Evolutionary conservation across 2,888 invertebrate species (phyloP).

Genomic region (Girardia tigrina): DNA sequence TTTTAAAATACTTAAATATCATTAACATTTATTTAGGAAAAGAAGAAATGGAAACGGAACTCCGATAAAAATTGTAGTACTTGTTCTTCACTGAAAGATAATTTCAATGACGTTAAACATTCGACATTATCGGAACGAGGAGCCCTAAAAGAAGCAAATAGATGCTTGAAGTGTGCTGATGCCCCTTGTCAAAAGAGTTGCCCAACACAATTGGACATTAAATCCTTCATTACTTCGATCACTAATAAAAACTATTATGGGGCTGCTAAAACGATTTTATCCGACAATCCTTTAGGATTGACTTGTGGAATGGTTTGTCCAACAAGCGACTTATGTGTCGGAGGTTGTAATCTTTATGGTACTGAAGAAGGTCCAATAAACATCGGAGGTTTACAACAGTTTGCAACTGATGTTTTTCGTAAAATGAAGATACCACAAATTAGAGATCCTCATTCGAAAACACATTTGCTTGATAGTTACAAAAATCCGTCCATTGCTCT

Average conservation of each 20-base stretch:
- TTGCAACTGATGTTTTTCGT: constrained; percentile 86
- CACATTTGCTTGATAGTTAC: constrained; percentile 50
- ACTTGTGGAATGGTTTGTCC: constrained; percentile 77
- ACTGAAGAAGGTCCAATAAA: constrained; percentile 94
- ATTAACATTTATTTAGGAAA: neutral
- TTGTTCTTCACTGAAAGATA: constrained; percentile 61
- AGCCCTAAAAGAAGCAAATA: constrained; percentile 71
- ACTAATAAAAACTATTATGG: constrained; percentile 96
- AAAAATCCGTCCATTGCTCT: constrained; percentile 62
- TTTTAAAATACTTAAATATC: neutral
- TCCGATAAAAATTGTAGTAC: constrained; percentile 66
- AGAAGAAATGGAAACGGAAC: constrained; percentile 73
- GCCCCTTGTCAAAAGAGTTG: constrained; percentile 97
- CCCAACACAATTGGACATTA: constrained; percentile 89
- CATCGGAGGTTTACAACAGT: constrained; percentile 93
- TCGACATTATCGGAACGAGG: constrained; percentile 88
- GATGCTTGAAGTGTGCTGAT: constrained; percentile 56
- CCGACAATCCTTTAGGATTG: constrained; percentile 76
- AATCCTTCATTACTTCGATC: constrained; percentile 87
- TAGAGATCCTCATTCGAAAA: constrained; percentile 58
- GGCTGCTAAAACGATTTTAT: constrained; percentile 78
- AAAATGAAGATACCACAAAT: constrained; percentile 80
- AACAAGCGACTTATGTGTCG: constrained; percentile 91
- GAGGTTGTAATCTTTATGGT: constrained; percentile 87
- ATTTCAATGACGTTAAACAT: constrained; percentile 91